Evolutionary conservation across 92 coral and sea anemone genomes (phyloP).

Genomic region (Porites cylindrica): DNA sequence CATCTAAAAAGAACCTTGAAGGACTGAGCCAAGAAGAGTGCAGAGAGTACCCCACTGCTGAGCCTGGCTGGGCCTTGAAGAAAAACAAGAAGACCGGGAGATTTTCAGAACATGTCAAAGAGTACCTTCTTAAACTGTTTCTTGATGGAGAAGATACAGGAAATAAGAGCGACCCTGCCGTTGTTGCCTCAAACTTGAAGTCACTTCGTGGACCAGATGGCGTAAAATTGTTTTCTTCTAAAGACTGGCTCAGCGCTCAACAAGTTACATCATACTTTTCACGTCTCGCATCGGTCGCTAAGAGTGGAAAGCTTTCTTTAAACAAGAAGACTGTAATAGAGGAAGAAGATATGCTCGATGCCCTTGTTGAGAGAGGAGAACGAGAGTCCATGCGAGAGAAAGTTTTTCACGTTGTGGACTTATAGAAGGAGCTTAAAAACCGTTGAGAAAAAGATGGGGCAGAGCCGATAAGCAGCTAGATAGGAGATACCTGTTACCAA

Average conservation of each 20-base stretch:
- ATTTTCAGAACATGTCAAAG: slow-evolving; percentile 16
- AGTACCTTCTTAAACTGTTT: slow-evolving; percentile 22
- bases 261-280: slow-evolving; percentile 44
- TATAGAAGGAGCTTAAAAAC: neutral
- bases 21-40: neutral
- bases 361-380: neutral
- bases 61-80: neutral
- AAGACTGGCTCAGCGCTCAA: slow-evolving; percentile 38
- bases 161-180: slow-evolving; percentile 32
- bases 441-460: too few relatives aligned
- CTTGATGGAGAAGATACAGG: slow-evolving; percentile 37
- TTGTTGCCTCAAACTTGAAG: slow-evolving; percentile 23
- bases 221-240: slow-evolving; percentile 16
- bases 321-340: neutral
- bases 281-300: slow-evolving; percentile 23
- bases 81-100: neutral
- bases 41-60: neutral
- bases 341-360: neutral
- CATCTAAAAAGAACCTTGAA: neutral
- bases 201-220: slow-evolving; percentile 16
- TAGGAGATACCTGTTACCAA: too few relatives aligned
- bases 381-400: neutral
- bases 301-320: slow-evolving; percentile 21
- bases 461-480: too few relatives aligned
- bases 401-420: neutral